Conservation (phyloP, 2,797 vertebrate genomes). For the Numenius phaeopus region DNA sequence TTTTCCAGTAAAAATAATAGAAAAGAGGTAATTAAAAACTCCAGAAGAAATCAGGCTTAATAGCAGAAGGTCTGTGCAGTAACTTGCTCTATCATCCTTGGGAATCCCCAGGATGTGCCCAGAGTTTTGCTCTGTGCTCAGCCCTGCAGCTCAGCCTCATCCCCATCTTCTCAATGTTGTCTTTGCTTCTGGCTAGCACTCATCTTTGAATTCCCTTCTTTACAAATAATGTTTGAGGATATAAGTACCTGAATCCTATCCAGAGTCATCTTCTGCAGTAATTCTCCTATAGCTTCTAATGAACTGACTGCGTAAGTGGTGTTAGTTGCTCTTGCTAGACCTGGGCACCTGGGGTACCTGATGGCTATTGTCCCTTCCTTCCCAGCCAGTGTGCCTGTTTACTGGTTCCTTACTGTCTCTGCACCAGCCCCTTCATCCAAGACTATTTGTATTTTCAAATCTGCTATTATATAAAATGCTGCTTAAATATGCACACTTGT, state of each 20-base stretch:
- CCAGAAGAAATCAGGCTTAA: neutral
- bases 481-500: neutral
- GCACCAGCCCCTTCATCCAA: neutral
- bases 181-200: neutral
- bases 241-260: neutral
- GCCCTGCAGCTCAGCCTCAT: neutral
- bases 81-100: neutral
- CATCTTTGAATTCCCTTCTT: neutral
- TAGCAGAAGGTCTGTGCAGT: neutral
- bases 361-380: neutral
- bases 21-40: neutral
- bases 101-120: neutral
- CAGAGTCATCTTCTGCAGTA: neutral
- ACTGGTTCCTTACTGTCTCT: neutral
- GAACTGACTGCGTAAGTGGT: neutral
- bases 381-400: neutral
- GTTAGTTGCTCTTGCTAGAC: neutral
- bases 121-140: neutral
- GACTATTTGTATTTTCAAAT: neutral
- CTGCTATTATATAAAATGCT: neutral
- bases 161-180: fast-evolving
- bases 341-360: neutral
- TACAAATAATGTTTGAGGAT: neutral
- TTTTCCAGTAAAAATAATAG: neutral
- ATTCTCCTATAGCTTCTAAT: neutral